Conservation (phyloP, 1,140 invertebrate species). For the Maconellicoccus hirsutus region DNA sequence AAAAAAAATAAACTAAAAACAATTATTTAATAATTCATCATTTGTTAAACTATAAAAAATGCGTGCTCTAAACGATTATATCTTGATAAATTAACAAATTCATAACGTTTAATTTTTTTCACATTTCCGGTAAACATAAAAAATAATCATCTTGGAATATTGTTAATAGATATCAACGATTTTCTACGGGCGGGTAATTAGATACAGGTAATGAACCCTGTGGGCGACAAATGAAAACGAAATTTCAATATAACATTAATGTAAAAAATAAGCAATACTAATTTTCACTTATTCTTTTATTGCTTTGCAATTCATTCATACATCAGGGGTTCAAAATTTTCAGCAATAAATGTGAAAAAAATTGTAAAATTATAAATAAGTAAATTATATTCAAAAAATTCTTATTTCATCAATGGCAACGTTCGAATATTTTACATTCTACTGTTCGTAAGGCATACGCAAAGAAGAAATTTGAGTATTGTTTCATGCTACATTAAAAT, state of each 20-base stretch:
- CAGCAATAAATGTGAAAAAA: not conserved
- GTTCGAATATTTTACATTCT: not conserved
- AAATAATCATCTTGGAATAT: no score
- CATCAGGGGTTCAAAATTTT: not conserved
- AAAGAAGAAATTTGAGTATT: not conserved
- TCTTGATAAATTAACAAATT: not conserved
- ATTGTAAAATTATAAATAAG: not conserved
- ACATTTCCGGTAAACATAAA: not conserved
- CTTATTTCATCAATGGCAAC: not conserved
- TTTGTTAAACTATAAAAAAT: constrained; percentile 6
- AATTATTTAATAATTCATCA: not conserved
- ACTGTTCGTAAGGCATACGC: not conserved
- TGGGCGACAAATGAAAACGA: not conserved
- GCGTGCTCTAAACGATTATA: constrained; percentile 1
- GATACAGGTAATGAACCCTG: no score
- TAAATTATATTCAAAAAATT: not conserved
- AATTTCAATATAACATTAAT: not conserved
- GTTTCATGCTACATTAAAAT: not conserved
- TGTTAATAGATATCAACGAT: no score
- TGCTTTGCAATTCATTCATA: not conserved
- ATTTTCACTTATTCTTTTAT: not conserved
- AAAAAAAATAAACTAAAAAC: not conserved
- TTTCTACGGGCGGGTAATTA: no score
- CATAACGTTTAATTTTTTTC: no score
- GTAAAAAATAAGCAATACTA: not conserved